Conservation (phyloP, 2,888 invertebrate species). For the Caenorhabditis sp. region DNA sequence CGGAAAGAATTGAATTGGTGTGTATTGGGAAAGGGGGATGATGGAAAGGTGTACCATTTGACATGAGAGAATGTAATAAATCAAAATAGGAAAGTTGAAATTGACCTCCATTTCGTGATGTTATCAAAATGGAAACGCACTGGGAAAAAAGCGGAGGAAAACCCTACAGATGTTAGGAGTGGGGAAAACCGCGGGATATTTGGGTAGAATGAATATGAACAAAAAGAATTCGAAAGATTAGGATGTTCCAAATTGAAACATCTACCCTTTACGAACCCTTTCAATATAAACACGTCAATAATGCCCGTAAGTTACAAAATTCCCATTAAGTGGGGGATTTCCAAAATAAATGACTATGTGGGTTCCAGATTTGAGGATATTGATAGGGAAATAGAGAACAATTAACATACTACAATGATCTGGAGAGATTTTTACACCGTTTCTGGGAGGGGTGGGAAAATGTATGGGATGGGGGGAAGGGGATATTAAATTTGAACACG, state of each 20-base stretch:
- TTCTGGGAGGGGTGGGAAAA: not conserved
- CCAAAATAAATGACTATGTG: constrained; percentile 34
- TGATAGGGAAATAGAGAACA: constrained; percentile 11
- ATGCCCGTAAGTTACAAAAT: constrained; percentile 13
- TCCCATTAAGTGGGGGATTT: not conserved
- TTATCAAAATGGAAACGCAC: constrained; percentile 16
- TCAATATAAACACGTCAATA: constrained; percentile 32
- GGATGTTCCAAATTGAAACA: not conserved
- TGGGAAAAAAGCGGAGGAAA: constrained; percentile 27
- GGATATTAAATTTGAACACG: constrained; percentile 25
- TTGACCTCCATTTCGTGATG: constrained; percentile 2
- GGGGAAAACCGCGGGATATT: constrained; percentile 38
- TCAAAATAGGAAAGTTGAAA: constrained; percentile 32
- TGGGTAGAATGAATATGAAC: constrained; percentile 4
- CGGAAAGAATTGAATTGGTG: not conserved
- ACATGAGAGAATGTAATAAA: constrained; percentile 37
- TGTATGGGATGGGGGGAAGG: constrained; percentile 12
- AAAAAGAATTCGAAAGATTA: constrained; percentile 6
- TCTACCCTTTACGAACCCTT: constrained; percentile 19
- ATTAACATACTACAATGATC: constrained; percentile 21
- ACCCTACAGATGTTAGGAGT: constrained; percentile 35
- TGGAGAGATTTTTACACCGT: constrained; percentile 3
- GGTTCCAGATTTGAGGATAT: not conserved
- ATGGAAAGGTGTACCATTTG: constrained; percentile 32
- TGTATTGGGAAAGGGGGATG: not conserved